Evolutionary conservation across 2,113 vertebrate genomes (phyloP), one percentile per base, ranked within the genome.

Genomic region (Nothocercus nigrocapillus): DNA sequence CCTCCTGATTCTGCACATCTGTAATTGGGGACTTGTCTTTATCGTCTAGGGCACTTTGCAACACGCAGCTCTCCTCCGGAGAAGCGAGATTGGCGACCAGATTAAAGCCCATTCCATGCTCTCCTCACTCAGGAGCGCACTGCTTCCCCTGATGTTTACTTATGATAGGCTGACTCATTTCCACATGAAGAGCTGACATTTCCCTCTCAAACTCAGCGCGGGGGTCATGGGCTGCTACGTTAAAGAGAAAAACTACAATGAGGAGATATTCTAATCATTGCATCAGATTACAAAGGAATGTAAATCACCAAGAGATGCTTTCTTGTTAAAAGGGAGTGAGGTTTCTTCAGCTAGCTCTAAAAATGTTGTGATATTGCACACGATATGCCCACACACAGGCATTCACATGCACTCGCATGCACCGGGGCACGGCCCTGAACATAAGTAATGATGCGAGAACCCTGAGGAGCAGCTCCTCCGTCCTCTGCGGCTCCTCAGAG

Each of bases 221-320:
- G 44, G 77, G 94, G 94, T 93, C 95, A 47, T 2, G 12, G 70
- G 69, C 62, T 90, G 95, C 85, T 54, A 73, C 3, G 59, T 90
- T 89, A 82, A 87, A 93, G 88, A 70, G 27, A 87, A 96, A 89
- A 90, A 70, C 70, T 82, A 95, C 90, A 89, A 66, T 49, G 88
- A 51, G 69, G 73, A 94, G 40, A 62, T 76, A 88, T 94, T 92
- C 90, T 97, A 96, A 93, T 97, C 93, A 92, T 51, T 69, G 70
- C 93, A 85, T 95, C 94, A 66, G 85, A 90, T 87, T 89, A 93
- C 95, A 96, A 93, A 97, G 90, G 77, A 49, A 95, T 96, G 88
- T 49, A 95, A 97, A 97, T 96, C 90, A 90, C 83, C 4, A 73
- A 90, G 81, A 44, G 17, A n/a, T 7, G 82, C 7, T 88, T 88